Conservation (phyloP, 1,140 invertebrate species). For the Drosophila nebulosa region DNA sequence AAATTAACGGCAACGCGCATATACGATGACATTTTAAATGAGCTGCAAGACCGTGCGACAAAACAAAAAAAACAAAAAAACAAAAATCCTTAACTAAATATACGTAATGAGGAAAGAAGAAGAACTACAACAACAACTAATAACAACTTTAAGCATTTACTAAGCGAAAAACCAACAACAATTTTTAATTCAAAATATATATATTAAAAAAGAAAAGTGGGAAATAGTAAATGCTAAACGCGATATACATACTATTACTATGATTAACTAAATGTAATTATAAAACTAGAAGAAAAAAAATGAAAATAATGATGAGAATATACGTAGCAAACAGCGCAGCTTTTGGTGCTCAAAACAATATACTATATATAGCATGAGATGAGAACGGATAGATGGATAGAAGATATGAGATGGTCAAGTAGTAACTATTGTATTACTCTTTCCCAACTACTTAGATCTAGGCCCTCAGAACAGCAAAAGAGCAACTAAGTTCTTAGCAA, state of each 20-base stretch:
- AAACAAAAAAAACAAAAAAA: conserved; percentile 24
- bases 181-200: conserved; percentile 64
- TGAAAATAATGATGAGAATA: conserved; percentile 16
- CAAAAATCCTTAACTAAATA: conserved; percentile 42
- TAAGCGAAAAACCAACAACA: conserved; percentile 53
- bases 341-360: conserved; percentile 50
- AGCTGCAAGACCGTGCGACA: conserved; percentile 49
- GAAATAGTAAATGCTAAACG: conserved; percentile 56
- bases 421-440: background rate
- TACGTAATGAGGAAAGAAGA: conserved; percentile 53
- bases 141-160: conserved; percentile 73
- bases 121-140: conserved; percentile 30
- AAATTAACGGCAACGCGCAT: conserved; percentile 68
- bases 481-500: background rate
- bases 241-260: conserved; percentile 54
- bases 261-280: conserved; percentile 30
- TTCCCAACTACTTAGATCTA: background rate
- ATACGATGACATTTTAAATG: conserved; percentile 78
- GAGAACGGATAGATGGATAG: background rate
- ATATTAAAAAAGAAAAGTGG: conserved; percentile 27
- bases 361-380: conserved; percentile 1
- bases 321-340: conserved; percentile 45
- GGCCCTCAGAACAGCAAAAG: background rate
- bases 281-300: conserved; percentile 20
- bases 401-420: background rate